Conservation (phyloP, 2,888 invertebrate species). For the Balanococcus diminutus region DNA sequence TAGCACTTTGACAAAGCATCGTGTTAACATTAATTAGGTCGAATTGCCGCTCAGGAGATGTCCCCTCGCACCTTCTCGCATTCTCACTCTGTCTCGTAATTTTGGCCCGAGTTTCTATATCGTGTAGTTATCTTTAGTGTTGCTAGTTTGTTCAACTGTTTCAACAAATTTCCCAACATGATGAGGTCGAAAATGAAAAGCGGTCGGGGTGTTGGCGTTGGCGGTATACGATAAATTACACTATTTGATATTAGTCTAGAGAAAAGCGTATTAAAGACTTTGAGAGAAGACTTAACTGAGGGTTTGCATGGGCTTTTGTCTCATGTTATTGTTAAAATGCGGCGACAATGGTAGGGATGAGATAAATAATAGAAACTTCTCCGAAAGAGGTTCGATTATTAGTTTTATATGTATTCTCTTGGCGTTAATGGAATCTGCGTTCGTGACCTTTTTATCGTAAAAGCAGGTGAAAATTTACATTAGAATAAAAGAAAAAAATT, state of each 20-base stretch:
- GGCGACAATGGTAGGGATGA: too few species aligned
- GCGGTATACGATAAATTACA: background rate
- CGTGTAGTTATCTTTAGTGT: background rate
- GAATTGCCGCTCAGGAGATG: background rate
- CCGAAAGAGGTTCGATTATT: background rate
- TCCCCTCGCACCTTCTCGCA: too few species aligned
- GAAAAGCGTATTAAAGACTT: background rate
- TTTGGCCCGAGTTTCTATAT: background rate
- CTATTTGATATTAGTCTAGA: background rate
- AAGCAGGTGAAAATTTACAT: too few species aligned
- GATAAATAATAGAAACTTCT: too few species aligned
- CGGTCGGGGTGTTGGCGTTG: background rate
- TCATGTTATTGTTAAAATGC: background rate
- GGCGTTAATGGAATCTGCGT: background rate
- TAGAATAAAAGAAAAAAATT: too few species aligned
- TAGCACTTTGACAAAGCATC: slow-evolving; percentile 19
- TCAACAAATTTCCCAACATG: background rate
- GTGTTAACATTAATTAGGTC: slow-evolving; percentile 31
- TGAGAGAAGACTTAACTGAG: background rate
- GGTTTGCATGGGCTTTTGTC: background rate
- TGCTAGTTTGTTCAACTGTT: slow-evolving; percentile 17
- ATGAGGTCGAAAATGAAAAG: background rate
- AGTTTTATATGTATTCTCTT: background rate
- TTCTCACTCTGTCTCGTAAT: too few species aligned
- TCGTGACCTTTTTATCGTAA: too few species aligned